phyloP scores from a whole-genome alignment of 1,140 invertebrate genomes.

The Copidosoma floridanum region DNA sequence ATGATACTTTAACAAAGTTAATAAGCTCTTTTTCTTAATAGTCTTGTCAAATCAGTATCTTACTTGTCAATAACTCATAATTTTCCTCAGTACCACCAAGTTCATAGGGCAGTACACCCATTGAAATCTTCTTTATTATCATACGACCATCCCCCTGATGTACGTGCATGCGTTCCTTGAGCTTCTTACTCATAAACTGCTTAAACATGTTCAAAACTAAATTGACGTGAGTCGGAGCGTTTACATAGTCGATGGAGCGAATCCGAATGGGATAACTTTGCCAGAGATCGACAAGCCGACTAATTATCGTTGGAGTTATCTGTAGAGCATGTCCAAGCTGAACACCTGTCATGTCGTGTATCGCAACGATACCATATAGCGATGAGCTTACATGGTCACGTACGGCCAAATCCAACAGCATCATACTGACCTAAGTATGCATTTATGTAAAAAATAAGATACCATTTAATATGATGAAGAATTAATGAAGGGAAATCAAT shows the following conservation, averaged over 20 bases:
- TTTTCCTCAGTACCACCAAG: constrained; percentile 61
- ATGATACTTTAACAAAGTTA: no score
- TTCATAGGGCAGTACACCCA: constrained; percentile 59
- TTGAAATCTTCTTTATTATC: constrained; percentile 52
- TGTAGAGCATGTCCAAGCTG: constrained; percentile 62
- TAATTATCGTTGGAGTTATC: constrained; percentile 60
- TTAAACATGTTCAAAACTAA: constrained; percentile 68
- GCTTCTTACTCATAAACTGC: constrained; percentile 70
- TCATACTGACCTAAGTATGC: constrained; percentile 52
- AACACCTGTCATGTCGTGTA: constrained; percentile 63
- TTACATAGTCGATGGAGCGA: constrained; percentile 69
- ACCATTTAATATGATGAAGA: no score
- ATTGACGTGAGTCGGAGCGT: constrained; percentile 68
- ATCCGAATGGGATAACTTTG: constrained; percentile 71
- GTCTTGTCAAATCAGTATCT: neutral
- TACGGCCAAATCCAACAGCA: constrained; percentile 60
- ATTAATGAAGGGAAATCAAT: no score
- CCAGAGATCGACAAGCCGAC: constrained; percentile 64
- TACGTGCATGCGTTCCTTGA: constrained; percentile 60
- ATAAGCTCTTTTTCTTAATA: no score
- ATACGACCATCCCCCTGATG: constrained; percentile 49
- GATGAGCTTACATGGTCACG: constrained; percentile 56
- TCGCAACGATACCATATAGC: constrained; percentile 61
- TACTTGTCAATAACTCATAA: constrained; percentile 38
- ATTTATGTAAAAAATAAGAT: neutral